Base-by-base conservation (phyloP, 2,797 vertebrate species). In the Nyctibius grandis region DNA sequence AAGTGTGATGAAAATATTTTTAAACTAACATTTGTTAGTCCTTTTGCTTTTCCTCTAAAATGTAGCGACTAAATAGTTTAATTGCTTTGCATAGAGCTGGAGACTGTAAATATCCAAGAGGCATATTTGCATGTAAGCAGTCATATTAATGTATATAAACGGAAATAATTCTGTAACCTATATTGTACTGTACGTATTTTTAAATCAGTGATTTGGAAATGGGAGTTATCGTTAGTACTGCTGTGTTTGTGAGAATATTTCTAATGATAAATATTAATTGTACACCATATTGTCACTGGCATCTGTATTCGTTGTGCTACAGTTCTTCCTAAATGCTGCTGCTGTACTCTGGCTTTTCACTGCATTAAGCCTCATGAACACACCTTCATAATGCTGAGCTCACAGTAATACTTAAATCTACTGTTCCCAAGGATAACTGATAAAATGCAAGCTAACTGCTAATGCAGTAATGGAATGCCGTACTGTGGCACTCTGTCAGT, bases 401-500 rank as follows among this genome's bases (percentile, higher is more conserved):
- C 78, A 93, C 68, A 87, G 83, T 60, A 51, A 25, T 51, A 53
- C 57, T 92, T 92, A 79, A 91, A 91, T 92, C 51, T 93, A 34
- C 54, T 82, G 51, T 95, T 91, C 72, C 82, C 64, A 92, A 81
- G 69, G 95, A 92, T 89, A 91, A 77, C 77, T 91, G 93, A 85
- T 95, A 93, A 93, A 96, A 94, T 91, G 78, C 84, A 94, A 95
- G 86, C 56, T 93, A 95, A 88, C 82, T 91, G 88, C 88, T 95
- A 80, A 91, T 97, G 91, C 84, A 93, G 92, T 88, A 95, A 87
- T 87, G 50, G 75, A 86, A 68, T 88, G 60, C 91, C 5, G 10
- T 83, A 54, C 67, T 64, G 23, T 65, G 69, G 56, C 73, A 91
- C 61, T 57, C 76, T 94, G 86, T 89, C 91, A 90, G 84, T 93